Conservation (phyloP, 2,888 invertebrate genomes). For the Noctua janthina region DNA sequence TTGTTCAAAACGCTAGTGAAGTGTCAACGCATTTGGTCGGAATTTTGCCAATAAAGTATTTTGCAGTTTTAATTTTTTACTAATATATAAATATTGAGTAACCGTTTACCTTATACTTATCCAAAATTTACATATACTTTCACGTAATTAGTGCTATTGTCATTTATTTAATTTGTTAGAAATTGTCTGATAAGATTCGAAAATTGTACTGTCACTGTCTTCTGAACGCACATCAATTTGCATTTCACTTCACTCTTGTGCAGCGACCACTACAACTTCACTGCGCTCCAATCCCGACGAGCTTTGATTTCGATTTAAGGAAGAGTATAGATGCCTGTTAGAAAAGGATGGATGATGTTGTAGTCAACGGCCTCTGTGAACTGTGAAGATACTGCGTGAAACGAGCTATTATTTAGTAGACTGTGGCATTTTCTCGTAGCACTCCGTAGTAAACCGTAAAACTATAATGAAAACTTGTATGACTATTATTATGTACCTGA, state of each 20-base stretch:
- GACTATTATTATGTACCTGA: constrained; percentile 22
- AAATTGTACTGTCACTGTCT: constrained; percentile 31
- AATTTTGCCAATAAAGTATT: constrained; percentile 18
- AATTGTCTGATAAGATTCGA: constrained; percentile 21
- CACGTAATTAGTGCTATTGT: not conserved
- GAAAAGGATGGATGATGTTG: constrained; percentile 80
- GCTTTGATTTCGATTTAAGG: constrained; percentile 91
- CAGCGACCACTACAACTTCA: constrained; percentile 81
- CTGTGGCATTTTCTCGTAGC: constrained; percentile 81
- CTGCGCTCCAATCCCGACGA: constrained; percentile 85
- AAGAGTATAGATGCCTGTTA: constrained; percentile 85
- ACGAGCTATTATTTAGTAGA: constrained; percentile 78
- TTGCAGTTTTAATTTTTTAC: not conserved
- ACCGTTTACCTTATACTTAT: not conserved
- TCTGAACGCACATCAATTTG: constrained; percentile 80
- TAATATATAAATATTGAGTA: not conserved
- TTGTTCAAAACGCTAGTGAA: constrained; percentile 66
- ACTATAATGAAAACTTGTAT: constrained; percentile 56
- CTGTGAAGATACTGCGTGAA: constrained; percentile 83
- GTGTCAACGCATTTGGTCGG: constrained; percentile 32
- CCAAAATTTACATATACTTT: not conserved
- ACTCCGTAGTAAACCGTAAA: constrained; percentile 70
- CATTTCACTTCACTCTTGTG: constrained; percentile 79
- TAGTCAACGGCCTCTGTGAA: constrained; percentile 89
- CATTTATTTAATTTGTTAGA: constrained; percentile 10